These are phyloP conservation scores for Drosophila percnosoma DNA, from an alignment of 2,888 invertebrate species.

Conservation along the genomic window DNA sequence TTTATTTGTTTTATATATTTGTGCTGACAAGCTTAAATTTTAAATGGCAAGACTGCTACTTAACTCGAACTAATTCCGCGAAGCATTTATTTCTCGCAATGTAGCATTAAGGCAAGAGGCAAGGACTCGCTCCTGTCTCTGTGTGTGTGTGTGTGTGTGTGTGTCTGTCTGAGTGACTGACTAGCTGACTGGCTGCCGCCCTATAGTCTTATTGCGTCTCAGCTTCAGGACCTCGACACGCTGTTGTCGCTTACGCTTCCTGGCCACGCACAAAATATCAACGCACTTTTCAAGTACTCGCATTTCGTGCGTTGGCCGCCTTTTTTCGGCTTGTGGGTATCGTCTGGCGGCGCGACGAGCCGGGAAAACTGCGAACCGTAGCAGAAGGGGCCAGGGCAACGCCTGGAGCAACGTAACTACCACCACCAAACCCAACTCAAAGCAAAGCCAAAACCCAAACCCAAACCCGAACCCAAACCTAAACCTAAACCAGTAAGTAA, in stretches of 20 bases:
- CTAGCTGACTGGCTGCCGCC: conserved; percentile 28
- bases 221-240: conserved; percentile 53
- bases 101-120: conserved; percentile 30
- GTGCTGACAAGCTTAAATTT: background rate
- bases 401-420: conserved; percentile 58
- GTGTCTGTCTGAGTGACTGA: conserved; percentile 1
- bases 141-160: background rate
- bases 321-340: conserved; percentile 68
- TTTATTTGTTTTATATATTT: background rate
- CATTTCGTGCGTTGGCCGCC: conserved; percentile 69
- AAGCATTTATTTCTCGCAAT: conserved; percentile 22
- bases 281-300: conserved; percentile 66
- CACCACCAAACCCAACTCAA: conserved; percentile 23
- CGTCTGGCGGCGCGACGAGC: conserved; percentile 76
- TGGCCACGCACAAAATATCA: conserved; percentile 72
- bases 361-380: conserved; percentile 14
- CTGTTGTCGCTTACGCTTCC: conserved; percentile 62
- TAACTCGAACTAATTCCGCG: conserved; percentile 3
- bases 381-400: conserved; percentile 19
- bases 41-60: background rate
- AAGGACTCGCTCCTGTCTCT: conserved; percentile 28
- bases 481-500: conserved; percentile 22
- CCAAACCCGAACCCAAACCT: conserved; percentile 10
- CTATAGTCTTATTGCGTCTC: conserved; percentile 61
- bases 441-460: conserved; percentile 15